Evolutionary conservation across 2,888 invertebrate species (phyloP).

Genomic region (Iselma pallidipennis): DNA sequence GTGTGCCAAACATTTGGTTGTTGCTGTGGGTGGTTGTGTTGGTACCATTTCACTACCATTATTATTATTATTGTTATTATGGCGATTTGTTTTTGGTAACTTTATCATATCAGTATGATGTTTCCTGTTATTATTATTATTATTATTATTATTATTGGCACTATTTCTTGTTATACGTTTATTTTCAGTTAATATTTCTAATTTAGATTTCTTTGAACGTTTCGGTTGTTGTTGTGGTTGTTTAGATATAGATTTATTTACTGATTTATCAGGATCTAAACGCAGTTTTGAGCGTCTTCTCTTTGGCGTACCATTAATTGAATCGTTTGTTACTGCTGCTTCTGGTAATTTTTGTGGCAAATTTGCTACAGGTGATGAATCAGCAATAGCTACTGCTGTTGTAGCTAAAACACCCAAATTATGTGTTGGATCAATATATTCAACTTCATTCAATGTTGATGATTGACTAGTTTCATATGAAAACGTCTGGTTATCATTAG

Average conservation of each 20-base stretch:
- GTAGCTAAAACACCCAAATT: background rate
- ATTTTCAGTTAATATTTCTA: background rate
- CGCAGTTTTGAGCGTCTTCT: background rate
- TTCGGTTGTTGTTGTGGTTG: slow-evolving; percentile 9
- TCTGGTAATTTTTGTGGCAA: background rate
- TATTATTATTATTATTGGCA: slow-evolving; percentile 3
- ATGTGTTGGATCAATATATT: background rate
- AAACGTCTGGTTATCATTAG: background rate
- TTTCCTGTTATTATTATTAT: background rate
- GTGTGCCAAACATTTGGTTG: slow-evolving; percentile 8
- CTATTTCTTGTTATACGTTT: slow-evolving; percentile 11
- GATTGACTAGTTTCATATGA: background rate
- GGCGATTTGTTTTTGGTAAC: background rate
- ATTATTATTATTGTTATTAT: background rate
- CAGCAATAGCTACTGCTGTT: background rate
- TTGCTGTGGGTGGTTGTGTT: background rate
- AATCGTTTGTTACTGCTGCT: background rate
- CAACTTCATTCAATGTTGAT: background rate
- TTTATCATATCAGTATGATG: slow-evolving; percentile 4
- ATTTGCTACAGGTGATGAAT: background rate
- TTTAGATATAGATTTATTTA: background rate
- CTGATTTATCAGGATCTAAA: background rate
- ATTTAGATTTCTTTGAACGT: background rate
- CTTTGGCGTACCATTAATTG: background rate
- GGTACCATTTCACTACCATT: too few relatives aligned